Evolutionary conservation across 1,140 invertebrate species (phyloP).

Genomic region (Aplysia californica): DNA sequence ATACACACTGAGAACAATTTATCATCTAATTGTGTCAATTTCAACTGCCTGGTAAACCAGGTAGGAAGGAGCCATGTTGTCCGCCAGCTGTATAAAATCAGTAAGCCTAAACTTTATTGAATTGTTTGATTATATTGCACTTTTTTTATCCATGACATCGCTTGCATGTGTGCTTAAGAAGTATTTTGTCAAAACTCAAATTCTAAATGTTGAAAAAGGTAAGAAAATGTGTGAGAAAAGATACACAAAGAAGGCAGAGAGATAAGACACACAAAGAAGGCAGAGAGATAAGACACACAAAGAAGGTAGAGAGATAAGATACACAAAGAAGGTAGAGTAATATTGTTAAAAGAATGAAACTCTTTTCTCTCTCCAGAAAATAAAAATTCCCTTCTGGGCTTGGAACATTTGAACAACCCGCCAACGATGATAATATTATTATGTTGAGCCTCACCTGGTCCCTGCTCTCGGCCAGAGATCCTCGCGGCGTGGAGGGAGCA

Average conservation of each 20-base stretch:
- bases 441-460: not conserved
- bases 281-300: not conserved
- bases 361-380: not conserved
- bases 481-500: constrained; percentile 23
- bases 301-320: not conserved
- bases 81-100: too few relatives aligned
- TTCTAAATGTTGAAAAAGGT: too few relatives aligned
- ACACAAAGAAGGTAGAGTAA: not conserved
- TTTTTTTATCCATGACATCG: too few relatives aligned
- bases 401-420: too few relatives aligned
- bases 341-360: not conserved
- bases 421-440: not conserved
- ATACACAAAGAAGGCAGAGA: not conserved
- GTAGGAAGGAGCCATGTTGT: too few relatives aligned
- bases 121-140: too few relatives aligned
- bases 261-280: not conserved
- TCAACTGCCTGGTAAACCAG: not conserved
- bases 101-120: too few relatives aligned
- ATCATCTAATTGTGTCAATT: not conserved
- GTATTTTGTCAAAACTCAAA: too few relatives aligned
- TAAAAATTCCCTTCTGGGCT: too few relatives aligned
- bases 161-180: too few relatives aligned
- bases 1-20: not conserved
- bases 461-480: constrained; percentile 23
- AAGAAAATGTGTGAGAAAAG: not conserved